A percentile compares a stretch with the other conserved stretches of the same genome.
These are phyloP conservation scores for Trogon surrucura DNA, from an alignment of 2,113 vertebrate species.

Conservation along the genomic window DNA sequence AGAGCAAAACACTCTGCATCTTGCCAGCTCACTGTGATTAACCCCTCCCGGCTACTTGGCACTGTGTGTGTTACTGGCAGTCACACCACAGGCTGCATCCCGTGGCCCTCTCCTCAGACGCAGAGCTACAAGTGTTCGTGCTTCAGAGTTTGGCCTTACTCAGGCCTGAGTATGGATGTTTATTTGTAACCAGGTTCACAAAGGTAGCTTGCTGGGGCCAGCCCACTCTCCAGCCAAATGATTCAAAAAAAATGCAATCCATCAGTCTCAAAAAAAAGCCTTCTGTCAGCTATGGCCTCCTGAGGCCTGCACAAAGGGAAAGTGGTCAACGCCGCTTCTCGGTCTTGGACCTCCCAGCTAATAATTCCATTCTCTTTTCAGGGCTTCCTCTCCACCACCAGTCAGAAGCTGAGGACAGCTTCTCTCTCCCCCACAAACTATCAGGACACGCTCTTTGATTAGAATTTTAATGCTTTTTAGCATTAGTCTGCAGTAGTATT, in stretches of 20 bases:
- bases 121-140: not conserved
- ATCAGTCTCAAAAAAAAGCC: not conserved
- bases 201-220: not conserved
- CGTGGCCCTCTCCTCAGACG: not conserved
- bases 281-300: not conserved
- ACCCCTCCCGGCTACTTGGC: not conserved
- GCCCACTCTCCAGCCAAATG: not conserved
- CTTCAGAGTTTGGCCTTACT: not conserved
- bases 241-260: not conserved
- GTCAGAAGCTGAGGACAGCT: not conserved
- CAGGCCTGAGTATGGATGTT: not conserved
- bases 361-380: not conserved
- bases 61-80: not conserved
- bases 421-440: not conserved
- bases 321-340: not conserved
- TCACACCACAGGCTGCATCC: not conserved
- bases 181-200: not conserved
- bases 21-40: not conserved
- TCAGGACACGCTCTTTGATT: not conserved
- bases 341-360: not conserved
- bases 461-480: not conserved
- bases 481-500: not conserved
- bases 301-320: not conserved
- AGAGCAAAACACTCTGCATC: not conserved
- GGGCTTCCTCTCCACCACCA: not conserved